Base-by-base conservation (phyloP, 2,113 vertebrate genomes). In the Pelodiscus sinensis region DNA sequence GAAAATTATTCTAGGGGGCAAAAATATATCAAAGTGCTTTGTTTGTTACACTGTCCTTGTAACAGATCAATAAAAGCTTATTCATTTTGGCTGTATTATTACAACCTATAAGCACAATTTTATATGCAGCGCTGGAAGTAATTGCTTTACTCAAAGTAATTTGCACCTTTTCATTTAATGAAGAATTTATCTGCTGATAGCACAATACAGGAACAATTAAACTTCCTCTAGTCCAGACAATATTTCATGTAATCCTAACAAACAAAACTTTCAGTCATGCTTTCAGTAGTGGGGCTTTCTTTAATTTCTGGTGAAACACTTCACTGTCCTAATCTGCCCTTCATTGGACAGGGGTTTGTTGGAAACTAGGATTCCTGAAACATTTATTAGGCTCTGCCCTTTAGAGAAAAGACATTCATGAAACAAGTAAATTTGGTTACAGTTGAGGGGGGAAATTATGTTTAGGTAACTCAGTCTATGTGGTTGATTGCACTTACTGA, bases 1-100 rank as follows among this genome's bases (percentile, higher is more conserved):
- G 93, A 94, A 96, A 96, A 95, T 96, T 89, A 91, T 94, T 94
- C 91, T 91, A 84, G 92, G 89, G 86, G 94, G 82, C 25, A 5
- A 90, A 92, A 79, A 94, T 91, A 95, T 24, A 95, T 84, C 82
- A 95, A 82, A 60, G 84, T 84, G 75, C 60, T 75, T 87, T 93
- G 91, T 88, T 81, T 86, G 22, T 89, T 93, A 68, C 92, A 87
- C 93, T 93, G 60, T 75, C 80, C 65, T 60, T 86, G 88, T 77
- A 50, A 77, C 73, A 77, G 38, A 50, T 94, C 79, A 86, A 89
- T 94, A 95, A 85, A 88, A 90, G 87, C 92, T 93, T 24, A 84
- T 31, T 97, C 38, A 57, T 96, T 93, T 91, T 84, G 75, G 56
- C 84, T 92, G 78, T 90, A 60, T 95, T 94, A 95, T 95, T 96